Base-by-base conservation (phyloP, 2,888 invertebrate species). In the Nemotelus nigrinus region DNA sequence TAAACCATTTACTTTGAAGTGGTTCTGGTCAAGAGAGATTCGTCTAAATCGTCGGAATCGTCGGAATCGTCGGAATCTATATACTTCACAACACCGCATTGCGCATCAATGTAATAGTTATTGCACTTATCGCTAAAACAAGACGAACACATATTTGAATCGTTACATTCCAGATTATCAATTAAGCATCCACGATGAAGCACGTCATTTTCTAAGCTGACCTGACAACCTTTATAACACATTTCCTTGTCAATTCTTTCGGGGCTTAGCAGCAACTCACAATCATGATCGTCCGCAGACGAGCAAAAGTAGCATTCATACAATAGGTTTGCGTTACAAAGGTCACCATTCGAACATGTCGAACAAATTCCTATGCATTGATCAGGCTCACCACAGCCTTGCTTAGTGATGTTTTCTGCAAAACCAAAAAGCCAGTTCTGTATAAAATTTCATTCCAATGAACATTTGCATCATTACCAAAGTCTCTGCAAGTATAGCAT, bases 271-370 rank as follows among this genome's bases (percentile, higher is more conserved):
- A 74, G 10, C 39, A 60, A n/a, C 8, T 74, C 74, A 48, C 74
- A 74, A 5, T 74, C 47, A 3, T n/a, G 48, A 63, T 74, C 63
- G 4, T 8, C 41, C 5, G 8, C 41, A 8, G 74, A 55, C 6
- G 57, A 57, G 43, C 74, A 74, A 3, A 39, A 63, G 50, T 63
- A 74, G 48, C 74, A 74, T 53, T 74, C 74, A n/a, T 44, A 60
- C 63, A 74, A 63, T 5, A 8, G 25, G 50, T 74, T 74, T 2
- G 74, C 39, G 50, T 74, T 74, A 50, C 74, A 74, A 2, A 74
- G 74, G 2, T 47, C 3, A 6, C 48, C 60, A 48, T 60, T 44
- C 74, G 63, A 74, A 39, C 74, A 74, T 47, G 74, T 10, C 5
- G 48, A 74, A 8, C 74, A 74, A 3, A 41, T 48, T 39, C 41